Conservation (phyloP, 2,113 vertebrate genomes). For the Rhea americana region DNA sequence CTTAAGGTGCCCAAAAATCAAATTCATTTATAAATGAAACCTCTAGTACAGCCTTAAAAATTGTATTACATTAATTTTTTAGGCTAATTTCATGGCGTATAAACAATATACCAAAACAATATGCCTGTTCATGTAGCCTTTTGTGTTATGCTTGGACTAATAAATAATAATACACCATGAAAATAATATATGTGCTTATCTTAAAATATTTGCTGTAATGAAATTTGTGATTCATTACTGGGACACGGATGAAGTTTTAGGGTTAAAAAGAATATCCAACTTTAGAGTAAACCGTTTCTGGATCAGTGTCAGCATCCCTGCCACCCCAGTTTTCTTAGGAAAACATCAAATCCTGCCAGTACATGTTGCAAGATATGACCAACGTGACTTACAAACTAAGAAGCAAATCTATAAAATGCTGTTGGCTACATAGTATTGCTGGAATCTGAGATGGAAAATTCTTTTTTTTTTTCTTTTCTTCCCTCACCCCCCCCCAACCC, state of each 20-base stretch:
- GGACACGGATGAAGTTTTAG: background rate
- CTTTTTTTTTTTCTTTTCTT: background rate
- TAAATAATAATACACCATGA: background rate
- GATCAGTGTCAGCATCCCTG: constrained; percentile 33
- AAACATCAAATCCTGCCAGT: constrained; percentile 58
- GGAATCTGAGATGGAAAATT: constrained; percentile 61
- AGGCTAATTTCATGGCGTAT: background rate
- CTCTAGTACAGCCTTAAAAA: background rate
- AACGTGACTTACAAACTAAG: constrained; percentile 49
- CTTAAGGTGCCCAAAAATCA: background rate
- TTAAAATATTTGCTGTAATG: background rate
- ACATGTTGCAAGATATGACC: constrained; percentile 68
- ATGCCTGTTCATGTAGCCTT: background rate
- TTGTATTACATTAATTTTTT: background rate
- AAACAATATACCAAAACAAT: background rate
- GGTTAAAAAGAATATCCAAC: constrained; percentile 39
- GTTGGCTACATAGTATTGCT: constrained; percentile 52
- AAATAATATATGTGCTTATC: background rate
- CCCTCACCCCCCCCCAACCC: background rate
- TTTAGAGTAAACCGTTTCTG: constrained; percentile 20
- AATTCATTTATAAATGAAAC: background rate
- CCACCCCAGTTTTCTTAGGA: constrained; percentile 56
- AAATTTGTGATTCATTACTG: background rate
- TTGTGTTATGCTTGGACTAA: background rate
- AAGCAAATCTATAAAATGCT: constrained; percentile 40